These are phyloP conservation scores for Girardia tigrina DNA, from an alignment of 2,888 invertebrate species.

Conservation along the genomic window DNA sequence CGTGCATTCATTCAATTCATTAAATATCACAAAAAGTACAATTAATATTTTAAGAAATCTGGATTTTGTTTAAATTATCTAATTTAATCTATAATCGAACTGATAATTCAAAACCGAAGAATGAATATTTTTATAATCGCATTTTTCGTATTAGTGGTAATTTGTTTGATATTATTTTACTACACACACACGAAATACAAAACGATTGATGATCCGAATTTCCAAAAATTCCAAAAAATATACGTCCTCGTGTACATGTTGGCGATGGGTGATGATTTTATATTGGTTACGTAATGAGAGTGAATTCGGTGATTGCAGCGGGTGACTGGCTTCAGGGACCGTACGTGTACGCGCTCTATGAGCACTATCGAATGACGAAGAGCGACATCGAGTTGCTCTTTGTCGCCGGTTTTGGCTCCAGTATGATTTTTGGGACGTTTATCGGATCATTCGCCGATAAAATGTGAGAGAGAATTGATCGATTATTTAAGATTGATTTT, in stretches of 20 bases:
- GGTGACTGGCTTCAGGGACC: slow-evolving; percentile 55
- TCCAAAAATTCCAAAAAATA: slow-evolving; percentile 50
- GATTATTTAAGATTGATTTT: no score
- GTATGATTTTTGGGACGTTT: slow-evolving; percentile 53
- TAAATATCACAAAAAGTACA: no score
- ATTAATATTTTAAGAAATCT: no score
- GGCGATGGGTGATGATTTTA: slow-evolving; percentile 49
- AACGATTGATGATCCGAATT: slow-evolving; percentile 44
- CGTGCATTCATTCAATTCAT: no score
- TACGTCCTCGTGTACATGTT: slow-evolving; percentile 52
- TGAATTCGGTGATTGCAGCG: slow-evolving; percentile 43
- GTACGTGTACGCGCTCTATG: slow-evolving; percentile 54
- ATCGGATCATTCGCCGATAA: slow-evolving; percentile 53
- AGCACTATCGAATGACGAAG: slow-evolving; percentile 52
- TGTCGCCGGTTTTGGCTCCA: slow-evolving; percentile 54
- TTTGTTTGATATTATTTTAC: slow-evolving; percentile 48
- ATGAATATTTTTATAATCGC: slow-evolving; percentile 30
- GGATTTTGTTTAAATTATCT: no score
- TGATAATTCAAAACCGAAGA: no score
- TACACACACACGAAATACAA: slow-evolving; percentile 46
- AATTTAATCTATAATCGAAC: no score
- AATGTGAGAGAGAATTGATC: no score
- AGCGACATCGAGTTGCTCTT: slow-evolving; percentile 52
- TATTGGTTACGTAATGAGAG: not conserved
- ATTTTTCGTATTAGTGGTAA: slow-evolving; percentile 39